These are phyloP conservation scores for Heterochromis multidens DNA, from an alignment of 2,113 vertebrate genomes.

Conservation along the genomic window DNA sequence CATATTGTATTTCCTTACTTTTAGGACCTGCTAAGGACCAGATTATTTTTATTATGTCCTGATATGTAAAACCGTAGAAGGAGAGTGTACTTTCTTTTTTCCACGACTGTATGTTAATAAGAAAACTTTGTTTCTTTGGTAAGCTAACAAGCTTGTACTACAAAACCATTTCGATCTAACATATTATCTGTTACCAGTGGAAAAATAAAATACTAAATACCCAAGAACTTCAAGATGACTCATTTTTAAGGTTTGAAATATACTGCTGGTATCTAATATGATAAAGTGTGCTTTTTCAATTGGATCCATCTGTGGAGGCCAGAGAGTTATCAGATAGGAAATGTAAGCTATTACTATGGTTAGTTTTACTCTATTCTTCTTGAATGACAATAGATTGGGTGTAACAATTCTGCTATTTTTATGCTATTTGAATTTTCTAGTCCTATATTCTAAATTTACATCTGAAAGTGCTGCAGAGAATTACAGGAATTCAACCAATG, in stretches of 20 bases:
- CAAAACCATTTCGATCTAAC: not conserved
- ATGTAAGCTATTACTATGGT: not conserved
- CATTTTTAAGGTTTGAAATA: not conserved
- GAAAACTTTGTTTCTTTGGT: not conserved
- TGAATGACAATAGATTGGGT: not conserved
- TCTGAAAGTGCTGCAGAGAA: not conserved
- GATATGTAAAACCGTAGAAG: not conserved
- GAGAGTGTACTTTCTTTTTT: not conserved
- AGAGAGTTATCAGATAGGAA: not conserved
- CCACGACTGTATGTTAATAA: not conserved
- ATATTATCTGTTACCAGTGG: not conserved
- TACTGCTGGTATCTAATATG: not conserved
- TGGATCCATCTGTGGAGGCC: not conserved
- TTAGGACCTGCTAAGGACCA: not conserved
- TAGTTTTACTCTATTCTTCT: not conserved
- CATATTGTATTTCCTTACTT: not conserved
- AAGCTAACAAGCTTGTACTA: not conserved
- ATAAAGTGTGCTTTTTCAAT: not conserved
- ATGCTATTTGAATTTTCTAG: not conserved
- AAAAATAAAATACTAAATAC: not conserved
- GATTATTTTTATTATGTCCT: not conserved
- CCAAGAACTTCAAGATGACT: not conserved
- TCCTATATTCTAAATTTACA: not conserved
- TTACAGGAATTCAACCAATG: not conserved
- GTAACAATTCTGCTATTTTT: not conserved